Base-by-base conservation (phyloP, 2,797 vertebrate genomes). In the Micropoecilia bifurca region DNA sequence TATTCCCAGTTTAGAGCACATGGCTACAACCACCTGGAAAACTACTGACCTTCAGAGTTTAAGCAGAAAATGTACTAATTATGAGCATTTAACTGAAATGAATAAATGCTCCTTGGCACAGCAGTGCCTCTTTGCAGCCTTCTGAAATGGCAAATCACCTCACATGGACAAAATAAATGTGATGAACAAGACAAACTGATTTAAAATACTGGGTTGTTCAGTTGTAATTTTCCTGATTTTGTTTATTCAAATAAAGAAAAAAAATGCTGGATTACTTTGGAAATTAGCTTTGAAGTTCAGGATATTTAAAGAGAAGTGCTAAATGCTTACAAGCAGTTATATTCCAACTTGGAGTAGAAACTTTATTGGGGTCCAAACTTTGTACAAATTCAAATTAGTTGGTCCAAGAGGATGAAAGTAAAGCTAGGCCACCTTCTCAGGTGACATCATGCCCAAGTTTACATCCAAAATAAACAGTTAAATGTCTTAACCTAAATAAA, bases 101-200 rank as follows among this genome's bases (percentile, higher is more conserved):
- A 80, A 87, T 85, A 71, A 85, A 83, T 89, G 76, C 45, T 79
- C 80, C 48, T 74, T 85, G 75, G 85, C 80, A 76, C 47, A 72
- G 79, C 16, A 48, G 16, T 86, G 68, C 30, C 50, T 4, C 61
- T 79, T 75, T 79, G 63, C 41, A 88, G 83, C 75, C 78, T 76
- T 88, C 55, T 53, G 69, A 87, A 86, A 75, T 36, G 66, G 78
- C 76, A 80, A 59, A 25, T 83, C 73, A 66, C 74, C 61, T 81
- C 66, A 53, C 50, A 33, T 28, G 41, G 79, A 73, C 74, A 81
- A 83, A 83, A 78, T 79, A 83, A 88, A 86, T 20, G 50, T 75
- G 50, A 83, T 41, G 73, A 18, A 77, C 22, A 73, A 71, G 45
- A 73, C 36, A 69, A 79, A 81, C 36, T 71, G 80, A 83, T 91